Conservation (phyloP, 2,113 vertebrate genomes). For the Sceloporus undulatus region DNA sequence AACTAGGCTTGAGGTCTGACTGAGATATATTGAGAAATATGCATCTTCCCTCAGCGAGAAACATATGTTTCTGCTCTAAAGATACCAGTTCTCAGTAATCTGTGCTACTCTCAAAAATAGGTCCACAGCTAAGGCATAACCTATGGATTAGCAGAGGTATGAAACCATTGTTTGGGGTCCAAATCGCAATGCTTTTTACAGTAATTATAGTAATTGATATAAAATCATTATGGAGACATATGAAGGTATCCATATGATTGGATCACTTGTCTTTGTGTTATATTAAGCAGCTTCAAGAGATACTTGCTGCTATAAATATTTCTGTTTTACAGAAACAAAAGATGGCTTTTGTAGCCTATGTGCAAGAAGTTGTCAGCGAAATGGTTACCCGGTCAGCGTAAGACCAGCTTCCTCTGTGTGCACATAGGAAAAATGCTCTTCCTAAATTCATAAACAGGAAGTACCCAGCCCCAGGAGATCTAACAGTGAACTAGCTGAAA, state of each 20-base stretch:
- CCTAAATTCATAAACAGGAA: constrained; percentile 58
- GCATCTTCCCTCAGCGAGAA: neutral
- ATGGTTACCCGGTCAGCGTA: neutral
- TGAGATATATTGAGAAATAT: neutral
- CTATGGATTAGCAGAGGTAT: neutral
- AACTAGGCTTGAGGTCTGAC: neutral
- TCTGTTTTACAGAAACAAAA: constrained; percentile 23
- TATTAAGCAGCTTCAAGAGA: neutral
- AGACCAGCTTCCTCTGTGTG: constrained; percentile 37
- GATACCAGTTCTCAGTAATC: neutral
- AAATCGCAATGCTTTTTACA: neutral
- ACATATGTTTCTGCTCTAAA: neutral
- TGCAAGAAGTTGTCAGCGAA: constrained; percentile 10
- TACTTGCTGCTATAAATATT: neutral
- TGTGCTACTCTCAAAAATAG: neutral
- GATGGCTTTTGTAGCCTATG: constrained; percentile 17
- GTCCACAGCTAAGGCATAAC: neutral
- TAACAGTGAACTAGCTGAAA: constrained; percentile 61
- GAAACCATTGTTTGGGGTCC: neutral
- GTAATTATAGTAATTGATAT: neutral
- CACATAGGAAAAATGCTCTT: constrained; percentile 54
- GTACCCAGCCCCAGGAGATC: constrained; percentile 54
- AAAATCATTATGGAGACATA: neutral
- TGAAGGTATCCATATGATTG: neutral
- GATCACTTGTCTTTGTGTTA: constrained; percentile 5